phyloP scores from a whole-genome alignment of 2,888 invertebrate genomes.

The Ectemnius cavifrons region DNA sequence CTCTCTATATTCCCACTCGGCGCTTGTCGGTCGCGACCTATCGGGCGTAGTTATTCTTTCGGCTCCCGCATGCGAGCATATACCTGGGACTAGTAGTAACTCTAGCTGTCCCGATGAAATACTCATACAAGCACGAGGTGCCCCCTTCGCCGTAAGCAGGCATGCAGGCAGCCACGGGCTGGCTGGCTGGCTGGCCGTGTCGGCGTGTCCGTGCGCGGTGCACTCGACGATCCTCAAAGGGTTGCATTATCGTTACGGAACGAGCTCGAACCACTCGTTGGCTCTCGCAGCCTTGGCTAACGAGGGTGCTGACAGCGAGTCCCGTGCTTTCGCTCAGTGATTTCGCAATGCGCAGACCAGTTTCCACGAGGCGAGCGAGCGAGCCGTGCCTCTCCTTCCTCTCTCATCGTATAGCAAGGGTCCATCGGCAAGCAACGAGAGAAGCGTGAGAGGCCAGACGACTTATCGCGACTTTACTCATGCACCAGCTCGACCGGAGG shows the following conservation, averaged over 20 bases:
- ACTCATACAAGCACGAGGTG: conserved; percentile 48
- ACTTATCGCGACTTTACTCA: conserved; percentile 1
- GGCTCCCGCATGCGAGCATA: conserved; percentile 1
- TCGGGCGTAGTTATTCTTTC: neutral
- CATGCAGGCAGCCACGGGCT: conserved; percentile 5
- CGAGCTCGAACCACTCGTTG: conserved; percentile 58
- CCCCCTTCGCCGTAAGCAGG: conserved; percentile 31
- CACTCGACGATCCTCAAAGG: conserved; percentile 63
- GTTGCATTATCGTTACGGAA: conserved; percentile 66
- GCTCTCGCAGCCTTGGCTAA: conserved; percentile 50
- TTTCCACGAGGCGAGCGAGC: neutral
- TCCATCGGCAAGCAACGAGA: conserved; percentile 20
- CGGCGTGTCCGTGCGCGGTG: conserved; percentile 46
- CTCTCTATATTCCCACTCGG: conserved; percentile 25
- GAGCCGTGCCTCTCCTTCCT: conserved; percentile 4
- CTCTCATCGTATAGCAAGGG: neutral
- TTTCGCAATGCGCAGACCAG: conserved; percentile 34
- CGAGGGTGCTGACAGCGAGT: conserved; percentile 57
- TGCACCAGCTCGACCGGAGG: neutral
- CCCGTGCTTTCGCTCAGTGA: conserved; percentile 39
- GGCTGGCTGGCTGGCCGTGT: conserved; percentile 40
- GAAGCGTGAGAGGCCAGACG: conserved; percentile 11
- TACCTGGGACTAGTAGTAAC: conserved; percentile 63
- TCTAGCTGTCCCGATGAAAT: conserved; percentile 65
- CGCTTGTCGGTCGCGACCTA: neutral